phyloP scores from a whole-genome alignment of 2,113 vertebrate species.

The Solenodon paradoxus region DNA sequence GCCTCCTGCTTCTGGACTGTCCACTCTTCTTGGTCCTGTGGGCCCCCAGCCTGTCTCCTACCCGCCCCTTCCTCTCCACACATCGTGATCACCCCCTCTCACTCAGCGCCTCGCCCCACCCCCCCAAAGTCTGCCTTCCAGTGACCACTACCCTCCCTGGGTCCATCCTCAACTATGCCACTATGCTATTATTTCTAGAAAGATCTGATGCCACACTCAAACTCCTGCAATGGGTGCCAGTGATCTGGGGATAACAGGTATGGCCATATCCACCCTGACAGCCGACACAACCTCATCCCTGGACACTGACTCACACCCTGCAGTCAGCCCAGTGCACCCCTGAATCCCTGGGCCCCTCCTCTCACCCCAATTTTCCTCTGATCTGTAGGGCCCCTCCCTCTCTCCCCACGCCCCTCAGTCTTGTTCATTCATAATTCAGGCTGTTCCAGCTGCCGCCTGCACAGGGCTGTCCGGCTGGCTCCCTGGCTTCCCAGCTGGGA shows the following conservation, averaged over 20 bases:
- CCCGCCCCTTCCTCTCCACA: not conserved
- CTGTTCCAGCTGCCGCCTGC: not conserved
- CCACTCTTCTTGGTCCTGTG: not conserved
- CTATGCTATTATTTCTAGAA: not conserved
- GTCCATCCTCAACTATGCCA: not conserved
- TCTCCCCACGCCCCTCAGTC: not conserved
- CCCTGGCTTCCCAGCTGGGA: not conserved
- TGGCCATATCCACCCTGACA: too few relatives aligned
- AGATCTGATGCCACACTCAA: not conserved
- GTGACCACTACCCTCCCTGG: not conserved
- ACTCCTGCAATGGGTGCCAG: not conserved
- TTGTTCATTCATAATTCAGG: not conserved
- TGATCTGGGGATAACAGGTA: not conserved
- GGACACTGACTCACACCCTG: too few relatives aligned
- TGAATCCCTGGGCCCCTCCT: not conserved
- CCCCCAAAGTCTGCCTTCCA: not conserved
- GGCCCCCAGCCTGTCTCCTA: not conserved
- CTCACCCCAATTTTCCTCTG: too few relatives aligned
- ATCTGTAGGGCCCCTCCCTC: not conserved
- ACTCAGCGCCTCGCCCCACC: not conserved
- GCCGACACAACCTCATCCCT: not conserved
- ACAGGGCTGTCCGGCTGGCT: rapidly evolving
- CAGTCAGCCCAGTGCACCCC: not conserved
- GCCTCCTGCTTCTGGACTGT: not conserved
- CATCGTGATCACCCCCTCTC: too few relatives aligned